These are phyloP conservation scores for Glyphotaelius pellucidus DNA, from an alignment of 2,888 invertebrate species.

Conservation along the genomic window DNA sequence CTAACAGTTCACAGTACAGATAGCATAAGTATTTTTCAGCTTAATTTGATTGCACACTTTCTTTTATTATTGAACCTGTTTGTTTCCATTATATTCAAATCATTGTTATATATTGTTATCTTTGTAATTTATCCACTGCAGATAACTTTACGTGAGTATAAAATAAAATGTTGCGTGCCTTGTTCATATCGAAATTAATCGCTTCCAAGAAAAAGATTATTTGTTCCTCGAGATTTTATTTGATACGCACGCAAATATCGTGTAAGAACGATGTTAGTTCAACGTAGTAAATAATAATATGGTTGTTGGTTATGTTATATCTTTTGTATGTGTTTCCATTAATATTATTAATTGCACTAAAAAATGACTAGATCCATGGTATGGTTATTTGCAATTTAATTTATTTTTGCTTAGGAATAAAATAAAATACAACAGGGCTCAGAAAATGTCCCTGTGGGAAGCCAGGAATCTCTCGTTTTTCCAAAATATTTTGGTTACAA, in stretches of 20 bases:
- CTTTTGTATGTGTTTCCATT: not conserved
- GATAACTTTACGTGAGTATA: not conserved
- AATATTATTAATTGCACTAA: not conserved
- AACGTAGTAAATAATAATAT: not conserved
- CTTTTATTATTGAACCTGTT: not conserved
- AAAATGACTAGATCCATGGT: not conserved
- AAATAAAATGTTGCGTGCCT: conserved; percentile 1
- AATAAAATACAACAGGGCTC: not conserved
- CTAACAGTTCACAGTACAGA: not conserved
- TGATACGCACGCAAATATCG: conserved; percentile 8
- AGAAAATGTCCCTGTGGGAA: not conserved
- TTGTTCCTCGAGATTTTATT: not conserved
- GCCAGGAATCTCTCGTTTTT: not conserved
- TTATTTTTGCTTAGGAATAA: not conserved
- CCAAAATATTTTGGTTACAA: not conserved
- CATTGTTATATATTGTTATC: not conserved
- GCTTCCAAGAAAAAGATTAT: not conserved
- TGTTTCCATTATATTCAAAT: not conserved
- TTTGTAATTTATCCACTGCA: not conserved
- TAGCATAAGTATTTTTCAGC: too few relatives aligned
- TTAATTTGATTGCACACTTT: not conserved
- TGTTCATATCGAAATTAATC: conserved; percentile 7
- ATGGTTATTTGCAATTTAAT: not conserved
- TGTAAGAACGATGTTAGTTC: not conserved
- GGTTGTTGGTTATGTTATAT: too few relatives aligned